phyloP scores from a whole-genome alignment of 1,140 invertebrate genomes.

The Drosophila punjabiensis region DNA sequence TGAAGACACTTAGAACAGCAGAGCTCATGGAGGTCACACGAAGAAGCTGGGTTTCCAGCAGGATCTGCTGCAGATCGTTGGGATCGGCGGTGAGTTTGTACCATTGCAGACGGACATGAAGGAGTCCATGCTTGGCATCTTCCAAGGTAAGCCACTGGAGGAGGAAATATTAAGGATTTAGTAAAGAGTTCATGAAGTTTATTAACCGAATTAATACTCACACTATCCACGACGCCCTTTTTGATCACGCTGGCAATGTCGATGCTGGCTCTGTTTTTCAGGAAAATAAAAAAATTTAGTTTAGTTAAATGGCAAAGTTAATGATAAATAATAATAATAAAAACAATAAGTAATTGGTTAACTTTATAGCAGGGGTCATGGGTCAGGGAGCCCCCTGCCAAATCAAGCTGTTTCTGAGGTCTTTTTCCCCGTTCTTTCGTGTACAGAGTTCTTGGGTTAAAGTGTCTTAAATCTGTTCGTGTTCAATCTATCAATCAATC shows the following conservation, averaged over 20 bases:
- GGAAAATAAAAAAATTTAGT: background rate
- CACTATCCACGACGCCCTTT: conserved; percentile 89
- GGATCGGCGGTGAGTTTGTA: conserved; percentile 91
- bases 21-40: conserved; percentile 91
- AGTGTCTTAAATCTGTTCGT: conserved; percentile 2
- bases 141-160: conserved; percentile 96
- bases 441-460: conserved; percentile 4
- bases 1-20: conserved; percentile 92
- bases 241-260: conserved; percentile 89
- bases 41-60: conserved; percentile 91
- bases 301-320: conserved; percentile 1
- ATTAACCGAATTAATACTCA: conserved; percentile 85
- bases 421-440: conserved; percentile 4
- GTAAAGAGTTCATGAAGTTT: rapidly evolving
- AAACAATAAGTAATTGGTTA: conserved; percentile 29
- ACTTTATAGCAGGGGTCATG: conserved; percentile 21
- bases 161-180: conserved; percentile 2
- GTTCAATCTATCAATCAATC: conserved; percentile 42
- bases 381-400: conserved; percentile 9
- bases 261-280: conserved; percentile 87
- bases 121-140: conserved; percentile 96
- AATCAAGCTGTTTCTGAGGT: conserved; percentile 5
- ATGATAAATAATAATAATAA: conserved; percentile 6
- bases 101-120: conserved; percentile 95
- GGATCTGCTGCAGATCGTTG: conserved; percentile 90